Evolutionary conservation across 2,113 vertebrate genomes (phyloP).

Genomic region (Tupaia chinensis): DNA sequence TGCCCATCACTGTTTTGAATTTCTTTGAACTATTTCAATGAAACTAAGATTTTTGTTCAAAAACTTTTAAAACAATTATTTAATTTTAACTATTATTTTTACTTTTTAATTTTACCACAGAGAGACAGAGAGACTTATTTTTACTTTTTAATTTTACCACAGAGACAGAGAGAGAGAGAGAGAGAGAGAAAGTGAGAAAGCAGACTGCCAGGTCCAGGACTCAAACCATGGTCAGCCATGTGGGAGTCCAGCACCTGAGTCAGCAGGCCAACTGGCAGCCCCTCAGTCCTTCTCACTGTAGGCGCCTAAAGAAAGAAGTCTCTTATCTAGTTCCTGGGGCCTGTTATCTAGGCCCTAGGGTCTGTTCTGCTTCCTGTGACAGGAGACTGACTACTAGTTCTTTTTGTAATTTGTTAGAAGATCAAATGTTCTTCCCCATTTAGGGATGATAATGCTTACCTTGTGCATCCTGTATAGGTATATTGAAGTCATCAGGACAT

Average conservation of each 20-base stretch:
- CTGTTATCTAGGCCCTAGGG: neutral
- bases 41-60: slow-evolving; percentile 5
- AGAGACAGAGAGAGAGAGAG: no score
- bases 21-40: slow-evolving; percentile 45
- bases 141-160: no score
- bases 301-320: neutral
- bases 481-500: neutral
- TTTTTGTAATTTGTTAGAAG: neutral
- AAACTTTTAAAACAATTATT: neutral
- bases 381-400: neutral
- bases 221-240: no score
- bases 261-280: no score
- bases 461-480: neutral
- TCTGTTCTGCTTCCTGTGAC: neutral
- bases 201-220: no score
- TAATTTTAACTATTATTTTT: no score
- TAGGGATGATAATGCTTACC: neutral
- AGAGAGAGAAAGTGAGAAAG: no score
- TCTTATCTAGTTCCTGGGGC: neutral
- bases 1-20: slow-evolving; percentile 33
- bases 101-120: no score
- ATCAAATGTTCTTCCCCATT: neutral
- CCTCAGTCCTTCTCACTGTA: neutral
- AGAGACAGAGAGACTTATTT: no score
- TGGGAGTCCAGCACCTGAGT: no score